Percentiles rank a stretch among this genome's conserved stretches.
phyloP scores from a whole-genome alignment of 1,140 invertebrate species.

The Grapholita molesta region DNA sequence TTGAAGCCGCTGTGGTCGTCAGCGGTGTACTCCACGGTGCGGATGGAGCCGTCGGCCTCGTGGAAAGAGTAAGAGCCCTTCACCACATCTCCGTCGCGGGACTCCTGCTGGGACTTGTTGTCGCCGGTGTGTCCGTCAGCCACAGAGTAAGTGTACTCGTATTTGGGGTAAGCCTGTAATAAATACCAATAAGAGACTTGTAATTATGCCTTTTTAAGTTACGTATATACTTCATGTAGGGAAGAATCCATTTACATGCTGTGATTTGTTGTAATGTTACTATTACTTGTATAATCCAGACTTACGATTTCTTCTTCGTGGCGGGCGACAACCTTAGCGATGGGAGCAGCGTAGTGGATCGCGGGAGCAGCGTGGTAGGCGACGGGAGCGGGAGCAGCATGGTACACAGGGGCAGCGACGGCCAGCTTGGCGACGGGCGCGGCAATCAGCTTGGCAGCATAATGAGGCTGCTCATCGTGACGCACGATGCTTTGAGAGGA shows the following conservation, averaged over 20 bases:
- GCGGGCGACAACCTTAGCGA: slow-evolving; percentile 30
- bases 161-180: slow-evolving; percentile 47
- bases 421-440: slow-evolving; percentile 15
- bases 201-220: too few relatives aligned
- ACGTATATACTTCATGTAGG: too few relatives aligned
- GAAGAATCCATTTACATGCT: too few relatives aligned
- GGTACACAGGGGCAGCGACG: slow-evolving; percentile 22
- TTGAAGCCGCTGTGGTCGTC: slow-evolving; percentile 59
- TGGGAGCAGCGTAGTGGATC: slow-evolving; percentile 38
- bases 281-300: background rate
- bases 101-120: slow-evolving; percentile 77
- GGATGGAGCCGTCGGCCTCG: slow-evolving; percentile 78
- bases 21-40: slow-evolving; percentile 73
- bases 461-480: slow-evolving; percentile 26
- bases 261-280: too few relatives aligned
- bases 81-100: slow-evolving; percentile 75
- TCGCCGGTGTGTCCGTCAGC: slow-evolving; percentile 73
- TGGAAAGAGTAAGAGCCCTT: slow-evolving; percentile 77
- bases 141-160: slow-evolving; percentile 60
- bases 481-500: slow-evolving; percentile 56
- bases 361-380: slow-evolving; percentile 35
- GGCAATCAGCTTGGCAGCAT: slow-evolving; percentile 19
- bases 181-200: background rate
- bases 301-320: slow-evolving; percentile 11
- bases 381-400: slow-evolving; percentile 30